phyloP scores from a whole-genome alignment of 2,888 invertebrate genomes.

The Chirona hameri region DNA sequence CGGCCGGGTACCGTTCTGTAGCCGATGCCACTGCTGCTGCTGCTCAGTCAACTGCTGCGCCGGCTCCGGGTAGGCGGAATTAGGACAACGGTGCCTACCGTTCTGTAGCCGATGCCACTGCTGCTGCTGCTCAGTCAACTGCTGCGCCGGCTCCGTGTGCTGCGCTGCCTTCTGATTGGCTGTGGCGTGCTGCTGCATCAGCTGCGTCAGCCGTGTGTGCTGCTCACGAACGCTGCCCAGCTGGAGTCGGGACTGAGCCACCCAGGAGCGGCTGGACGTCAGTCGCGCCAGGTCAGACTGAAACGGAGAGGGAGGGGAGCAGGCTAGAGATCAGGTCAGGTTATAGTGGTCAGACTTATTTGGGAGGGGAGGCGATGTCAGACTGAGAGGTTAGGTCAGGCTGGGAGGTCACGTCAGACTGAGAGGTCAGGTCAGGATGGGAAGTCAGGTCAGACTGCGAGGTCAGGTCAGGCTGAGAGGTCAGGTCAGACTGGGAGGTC shows the following conservation, averaged over 20 bases:
- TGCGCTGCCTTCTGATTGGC: not conserved
- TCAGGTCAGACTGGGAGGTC: too few relatives aligned
- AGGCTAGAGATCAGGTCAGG: too few relatives aligned
- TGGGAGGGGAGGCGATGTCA: too few relatives aligned
- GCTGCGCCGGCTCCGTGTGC: not conserved
- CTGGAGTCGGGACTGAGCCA: not conserved
- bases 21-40: not conserved
- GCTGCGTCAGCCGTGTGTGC: not conserved
- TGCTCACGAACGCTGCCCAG: not conserved
- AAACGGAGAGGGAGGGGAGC: not conserved
- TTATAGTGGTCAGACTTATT: too few relatives aligned
- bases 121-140: not conserved
- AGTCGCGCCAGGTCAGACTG: not conserved
- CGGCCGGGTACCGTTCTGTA: not conserved
- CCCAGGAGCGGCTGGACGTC: not conserved
- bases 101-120: not conserved
- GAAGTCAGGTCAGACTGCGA: too few relatives aligned
- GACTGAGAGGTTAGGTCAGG: too few relatives aligned
- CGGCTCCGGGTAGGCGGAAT: not conserved
- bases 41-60: not conserved
- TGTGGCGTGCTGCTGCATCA: not conserved
- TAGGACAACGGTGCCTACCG: too few relatives aligned
- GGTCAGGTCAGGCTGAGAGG: too few relatives aligned
- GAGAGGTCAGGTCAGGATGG: too few relatives aligned
- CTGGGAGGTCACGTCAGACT: too few relatives aligned